A percentile compares a stretch with the other conserved stretches of the same genome.
phyloP scores from a whole-genome alignment of 2,113 vertebrate genomes.

The Peromyscus californicus region DNA sequence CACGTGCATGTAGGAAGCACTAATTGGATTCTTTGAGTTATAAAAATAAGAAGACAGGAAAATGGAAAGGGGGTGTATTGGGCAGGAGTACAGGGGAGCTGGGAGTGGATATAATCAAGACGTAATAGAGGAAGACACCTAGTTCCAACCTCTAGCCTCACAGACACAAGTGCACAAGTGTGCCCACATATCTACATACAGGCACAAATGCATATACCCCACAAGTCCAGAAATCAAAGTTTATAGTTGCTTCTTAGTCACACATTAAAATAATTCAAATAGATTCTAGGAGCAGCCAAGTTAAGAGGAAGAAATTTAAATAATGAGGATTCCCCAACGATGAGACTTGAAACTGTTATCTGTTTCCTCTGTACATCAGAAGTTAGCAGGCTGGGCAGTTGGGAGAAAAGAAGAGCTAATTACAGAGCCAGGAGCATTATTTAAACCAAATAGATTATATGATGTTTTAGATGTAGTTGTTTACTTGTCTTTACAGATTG shows the following conservation, averaged over 20 bases:
- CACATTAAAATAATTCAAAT: background rate
- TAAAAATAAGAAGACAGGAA: background rate
- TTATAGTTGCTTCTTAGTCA: conserved; percentile 30
- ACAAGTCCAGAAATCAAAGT: background rate
- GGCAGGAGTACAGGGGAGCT: background rate
- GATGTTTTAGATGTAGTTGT: background rate
- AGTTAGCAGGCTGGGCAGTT: background rate
- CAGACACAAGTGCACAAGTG: background rate
- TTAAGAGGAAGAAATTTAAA: background rate
- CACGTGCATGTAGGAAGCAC: background rate
- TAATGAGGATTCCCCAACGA: background rate
- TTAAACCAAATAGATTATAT: conserved; percentile 7
- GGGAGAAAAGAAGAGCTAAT: background rate
- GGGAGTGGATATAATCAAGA: background rate
- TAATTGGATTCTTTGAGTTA: too few species aligned
- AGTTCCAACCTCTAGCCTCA: background rate
- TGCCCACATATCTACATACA: background rate
- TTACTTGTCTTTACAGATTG: background rate
- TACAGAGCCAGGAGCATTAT: background rate
- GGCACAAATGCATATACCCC: background rate
- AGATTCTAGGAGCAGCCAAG: conserved; percentile 27
- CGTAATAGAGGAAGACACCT: background rate
- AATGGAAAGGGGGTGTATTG: background rate
- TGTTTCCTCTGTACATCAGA: background rate
- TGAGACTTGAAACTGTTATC: background rate